phyloP scores from a whole-genome alignment of 1,140 invertebrate genomes.

The Solenopsis fugax region DNA sequence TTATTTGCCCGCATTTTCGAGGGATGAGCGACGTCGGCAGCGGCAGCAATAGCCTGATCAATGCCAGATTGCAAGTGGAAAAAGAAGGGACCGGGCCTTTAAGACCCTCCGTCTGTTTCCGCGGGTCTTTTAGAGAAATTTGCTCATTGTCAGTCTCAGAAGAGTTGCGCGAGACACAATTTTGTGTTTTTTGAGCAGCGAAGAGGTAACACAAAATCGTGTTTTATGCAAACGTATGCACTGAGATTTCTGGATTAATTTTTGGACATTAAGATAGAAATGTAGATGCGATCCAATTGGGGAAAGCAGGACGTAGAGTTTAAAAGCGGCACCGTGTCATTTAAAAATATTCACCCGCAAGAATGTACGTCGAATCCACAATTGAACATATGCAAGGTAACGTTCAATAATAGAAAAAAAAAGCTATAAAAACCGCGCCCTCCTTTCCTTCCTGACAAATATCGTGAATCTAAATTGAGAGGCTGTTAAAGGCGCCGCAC shows the following conservation, averaged over 20 bases:
- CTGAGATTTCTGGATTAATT: neutral
- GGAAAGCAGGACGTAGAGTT: neutral
- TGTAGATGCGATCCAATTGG: neutral
- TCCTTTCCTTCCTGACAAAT: neutral
- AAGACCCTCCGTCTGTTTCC: neutral
- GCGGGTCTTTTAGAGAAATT: neutral
- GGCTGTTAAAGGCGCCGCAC: conserved; percentile 65
- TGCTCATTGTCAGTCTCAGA: neutral
- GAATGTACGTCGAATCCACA: neutral
- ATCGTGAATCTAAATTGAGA: neutral
- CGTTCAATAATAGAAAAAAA: conserved; percentile 15
- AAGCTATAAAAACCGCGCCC: neutral
- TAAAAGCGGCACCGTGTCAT: neutral
- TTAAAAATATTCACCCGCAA: conserved; percentile 22
- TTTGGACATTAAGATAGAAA: neutral
- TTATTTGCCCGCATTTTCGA: conserved; percentile 62
- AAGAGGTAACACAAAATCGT: neutral
- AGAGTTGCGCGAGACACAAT: neutral
- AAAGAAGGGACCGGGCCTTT: neutral
- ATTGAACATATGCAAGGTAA: neutral
- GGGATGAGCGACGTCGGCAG: neutral
- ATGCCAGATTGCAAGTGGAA: neutral
- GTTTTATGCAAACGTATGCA: neutral
- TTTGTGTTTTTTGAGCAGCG: neutral
- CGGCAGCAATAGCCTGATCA: neutral